These are phyloP conservation scores for Glossophaga mutica DNA, from an alignment of 2,797 vertebrate genomes.

Conservation along the genomic window DNA sequence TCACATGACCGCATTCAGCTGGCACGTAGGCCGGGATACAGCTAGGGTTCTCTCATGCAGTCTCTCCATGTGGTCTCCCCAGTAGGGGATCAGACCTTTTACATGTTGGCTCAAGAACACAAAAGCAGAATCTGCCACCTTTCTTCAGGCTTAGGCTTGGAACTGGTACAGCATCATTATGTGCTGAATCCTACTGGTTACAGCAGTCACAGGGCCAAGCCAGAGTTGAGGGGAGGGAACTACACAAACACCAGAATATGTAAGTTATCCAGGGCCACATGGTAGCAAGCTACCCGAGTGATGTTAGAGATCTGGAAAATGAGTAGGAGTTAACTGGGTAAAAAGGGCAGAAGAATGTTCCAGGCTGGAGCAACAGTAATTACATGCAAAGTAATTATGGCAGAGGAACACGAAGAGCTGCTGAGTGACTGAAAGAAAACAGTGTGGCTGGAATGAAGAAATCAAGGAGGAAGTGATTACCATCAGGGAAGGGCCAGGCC, in stretches of 20 bases:
- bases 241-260: neutral
- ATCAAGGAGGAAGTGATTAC: neutral
- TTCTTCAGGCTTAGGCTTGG: neutral
- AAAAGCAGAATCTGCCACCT: neutral
- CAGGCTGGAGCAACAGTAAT: neutral
- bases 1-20: neutral
- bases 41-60: neutral
- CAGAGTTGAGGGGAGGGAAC: neutral
- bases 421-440: neutral
- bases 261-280: neutral
- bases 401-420: neutral
- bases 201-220: neutral
- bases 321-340: neutral
- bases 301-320: neutral
- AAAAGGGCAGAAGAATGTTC: neutral
- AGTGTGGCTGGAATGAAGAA: neutral
- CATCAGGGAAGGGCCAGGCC: neutral
- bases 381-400: neutral
- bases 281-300: neutral
- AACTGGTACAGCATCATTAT: neutral
- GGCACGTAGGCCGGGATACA: neutral
- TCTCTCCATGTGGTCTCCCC: neutral
- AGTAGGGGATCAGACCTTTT: neutral
- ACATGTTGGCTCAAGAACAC: neutral
- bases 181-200: neutral